Evolutionary conservation across 2,888 invertebrate genomes (phyloP), one percentile per base, ranked within the genome.

Genomic region (Gasteruption jaculator): DNA sequence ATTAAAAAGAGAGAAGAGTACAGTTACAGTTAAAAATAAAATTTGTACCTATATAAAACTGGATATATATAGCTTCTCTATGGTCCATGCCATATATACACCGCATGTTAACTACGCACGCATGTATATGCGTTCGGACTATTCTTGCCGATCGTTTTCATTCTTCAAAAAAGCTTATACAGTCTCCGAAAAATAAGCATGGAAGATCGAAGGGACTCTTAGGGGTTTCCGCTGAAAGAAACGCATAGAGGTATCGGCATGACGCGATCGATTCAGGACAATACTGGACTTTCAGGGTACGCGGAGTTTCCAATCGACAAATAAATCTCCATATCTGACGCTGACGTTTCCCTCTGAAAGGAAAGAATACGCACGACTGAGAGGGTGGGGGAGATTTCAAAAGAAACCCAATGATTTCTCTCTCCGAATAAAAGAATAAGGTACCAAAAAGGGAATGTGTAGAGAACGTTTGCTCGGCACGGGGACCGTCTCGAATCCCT

Each of bases 281-380:
- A 65, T 59, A 45, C 49, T 50, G 49, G 34, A 49, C 45, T 48
- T 30, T 45, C 41, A 35, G 25, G 31, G 43, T 43, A 43, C 46
- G 46, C 46, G 37, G 46, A 41, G 41, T 45, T 46, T 48, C 50
- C 46, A 57, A 64, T 60, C 57, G 51, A 44, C 49, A 65, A 63
- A 65, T 65, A 63, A 65, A 65, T 65, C 65, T 65, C 62, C 63
- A 65, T 65, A 65, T 65, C 61, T 61, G 64, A 63, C 61, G 58
- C 58, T 55, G 57, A 47, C 48, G 52, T 46, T 54, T 55, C 56
- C 50, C 57, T 51, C 41, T 56, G 50, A 51, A 45, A 45, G 45
- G 44, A 43, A 39, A 47, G 52, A 56, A 55, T 56, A 45, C 50
- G 44, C 41, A 49, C 41, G 44, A 39, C 29, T 12, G 41, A 41